Evolutionary conservation across 2,888 invertebrate species (phyloP), one percentile per base, ranked within the genome.

Genomic region (Laothoe populi): DNA sequence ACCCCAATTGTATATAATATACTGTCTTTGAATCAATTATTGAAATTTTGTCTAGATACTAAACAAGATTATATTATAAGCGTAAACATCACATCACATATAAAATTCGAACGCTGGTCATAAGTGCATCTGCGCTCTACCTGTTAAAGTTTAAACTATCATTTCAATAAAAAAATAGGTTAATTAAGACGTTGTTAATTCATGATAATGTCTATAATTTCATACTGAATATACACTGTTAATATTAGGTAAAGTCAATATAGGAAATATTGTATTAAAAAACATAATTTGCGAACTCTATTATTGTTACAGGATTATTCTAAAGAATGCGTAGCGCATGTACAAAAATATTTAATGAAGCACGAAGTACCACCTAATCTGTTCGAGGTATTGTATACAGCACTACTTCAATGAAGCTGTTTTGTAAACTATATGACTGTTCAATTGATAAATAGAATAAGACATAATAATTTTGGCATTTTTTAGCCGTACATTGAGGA

Each of bases 401-500:
- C 10, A 66, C 19, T 53, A 70, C 26, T 44, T 45, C 44, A 61
- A 40, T 64, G 13, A 38, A 35, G 11, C 40, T 67, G 71, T 72
- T 31, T 42, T 23, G 13, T 35, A 35, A 35, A 7, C 7, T 38
- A 48, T 48, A 38, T 60, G 4, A 24, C 48, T 38, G 38, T 35
- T 38, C n/a, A 13, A 21, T 38, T 57, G n/a, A 1, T 42, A 38
- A 57, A 21, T 57, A 23, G 31, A 21, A 21, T 40, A 42, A 42
- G 10, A 42, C 38, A n/a, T 57, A 21, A 58, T 42, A 8, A 10
- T 44, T 58, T 42, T n/a, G 26, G 23, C 23, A 38, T 76, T 75
- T 73, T 96, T 73, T 94, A 99, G 98, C 99, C 99, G 81, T 99
- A 99, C 94, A 99, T 99, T 94, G 98, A 99, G 93, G 99, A 99